Conservation (phyloP, 2,113 vertebrate species). For the Brachyhypopomus gauderio region DNA sequence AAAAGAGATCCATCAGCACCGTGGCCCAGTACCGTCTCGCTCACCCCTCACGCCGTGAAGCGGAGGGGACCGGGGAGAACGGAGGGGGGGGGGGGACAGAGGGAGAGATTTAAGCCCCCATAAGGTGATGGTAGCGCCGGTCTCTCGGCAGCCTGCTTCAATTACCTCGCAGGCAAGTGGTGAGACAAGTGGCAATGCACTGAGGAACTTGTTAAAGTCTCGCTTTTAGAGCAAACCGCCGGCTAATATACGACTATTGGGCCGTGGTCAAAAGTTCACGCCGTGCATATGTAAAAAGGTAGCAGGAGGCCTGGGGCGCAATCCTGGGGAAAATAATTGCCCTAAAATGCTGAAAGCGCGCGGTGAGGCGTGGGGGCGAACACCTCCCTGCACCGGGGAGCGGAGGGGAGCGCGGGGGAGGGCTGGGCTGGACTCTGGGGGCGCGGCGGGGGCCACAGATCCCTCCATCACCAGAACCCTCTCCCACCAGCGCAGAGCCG, state of each 20-base stretch:
- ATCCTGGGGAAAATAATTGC: conserved; percentile 98
- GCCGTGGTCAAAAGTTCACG: conserved; percentile 99
- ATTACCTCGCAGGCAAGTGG: conserved; percentile 84
- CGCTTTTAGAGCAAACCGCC: conserved; percentile 82
- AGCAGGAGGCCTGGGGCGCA: conserved; percentile 95
- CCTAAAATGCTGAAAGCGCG: conserved; percentile 95
- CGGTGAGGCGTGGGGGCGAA: conserved; percentile 78
- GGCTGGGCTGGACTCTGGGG: conserved; percentile 53
- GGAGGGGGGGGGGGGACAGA: conserved; percentile 29
- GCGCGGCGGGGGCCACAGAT: conserved; percentile 57
- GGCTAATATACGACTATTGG: conserved; percentile 89
- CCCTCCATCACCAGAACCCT: conserved; percentile 49
- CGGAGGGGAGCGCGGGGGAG: conserved; percentile 28
- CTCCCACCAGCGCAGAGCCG: conserved; percentile 59
- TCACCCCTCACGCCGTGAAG: conserved; percentile 58
- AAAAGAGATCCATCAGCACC: conserved; percentile 88
- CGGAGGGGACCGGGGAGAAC: conserved; percentile 66
- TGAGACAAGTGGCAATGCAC: conserved; percentile 83
- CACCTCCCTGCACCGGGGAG: conserved; percentile 8
- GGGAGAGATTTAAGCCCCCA: conserved; percentile 79
- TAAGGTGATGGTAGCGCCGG: conserved; percentile 81
- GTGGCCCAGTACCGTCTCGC: conserved; percentile 65
- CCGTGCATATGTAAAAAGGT: conserved; percentile 99
- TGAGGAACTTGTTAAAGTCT: conserved; percentile 92
- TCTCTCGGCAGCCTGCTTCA: conserved; percentile 83